Evolutionary conservation across 2,888 invertebrate species (phyloP), one percentile per base, ranked within the genome.

Genomic region (Pseudococcus longispinus): DNA sequence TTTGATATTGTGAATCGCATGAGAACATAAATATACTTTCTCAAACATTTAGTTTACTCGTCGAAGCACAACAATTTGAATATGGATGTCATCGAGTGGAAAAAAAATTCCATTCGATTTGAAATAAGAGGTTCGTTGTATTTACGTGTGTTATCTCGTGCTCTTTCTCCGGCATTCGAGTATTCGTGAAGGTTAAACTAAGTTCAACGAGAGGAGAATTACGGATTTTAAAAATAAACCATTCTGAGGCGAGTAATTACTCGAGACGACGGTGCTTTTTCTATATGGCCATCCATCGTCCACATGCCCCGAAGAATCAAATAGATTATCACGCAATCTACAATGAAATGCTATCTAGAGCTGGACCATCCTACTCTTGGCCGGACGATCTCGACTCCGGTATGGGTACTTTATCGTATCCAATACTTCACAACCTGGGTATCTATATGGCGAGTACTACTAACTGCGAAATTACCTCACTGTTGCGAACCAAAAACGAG

Each of bases 161-260:
- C 20, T 51, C 2, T 55, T 4, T n/a, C 6, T n/a, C 6, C 5
- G 55, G 15, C 6, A 15, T 4, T 37, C 37, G 37, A n/a, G 15
- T 60, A 60, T 60, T 70, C 70, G 70, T 70, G 70, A 70, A 70
- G 70, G 70, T 70, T 70, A 70, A 70, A 70, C 70, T 70, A 70
- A 70, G 70, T 70, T 70, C 70, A 60, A 9, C 60, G 37, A 37
- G 37, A 70, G 29, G 29, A 29, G 29, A 70, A 29, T 70, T 70
- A 70, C 29, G 70, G 26, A 70, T 70, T 70, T 70, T 70, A 70
- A 70, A 70, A 70, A 70, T 70, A 70, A 70, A 29, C 70, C 29
- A 70, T 70, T 70, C 70, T 70, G 29, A 70, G 70, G 29, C 70
- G 29, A 32, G 70, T 70, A 70, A 70, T 70, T 70, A 70, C 70